phyloP scores from a whole-genome alignment of 2,888 invertebrate genomes.

The Harpalus rubripes region DNA sequence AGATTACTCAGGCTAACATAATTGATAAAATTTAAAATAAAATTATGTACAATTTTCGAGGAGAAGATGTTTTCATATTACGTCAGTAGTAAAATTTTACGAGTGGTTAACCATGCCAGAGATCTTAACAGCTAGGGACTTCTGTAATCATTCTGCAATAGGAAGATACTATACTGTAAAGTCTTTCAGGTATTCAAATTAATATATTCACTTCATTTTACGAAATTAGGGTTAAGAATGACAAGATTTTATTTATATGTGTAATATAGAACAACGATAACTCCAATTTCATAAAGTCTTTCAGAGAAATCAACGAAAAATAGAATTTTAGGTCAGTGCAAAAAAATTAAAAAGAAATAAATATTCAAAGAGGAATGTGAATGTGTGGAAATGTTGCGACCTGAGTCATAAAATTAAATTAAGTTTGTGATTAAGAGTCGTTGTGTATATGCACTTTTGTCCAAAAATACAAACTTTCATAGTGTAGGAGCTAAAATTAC shows the following conservation, averaged over 20 bases:
- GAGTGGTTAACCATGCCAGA: too few species aligned
- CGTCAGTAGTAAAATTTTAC: too few species aligned
- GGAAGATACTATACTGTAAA: too few species aligned
- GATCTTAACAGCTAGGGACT: too few species aligned
- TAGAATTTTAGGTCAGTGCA: slow-evolving; percentile 35
- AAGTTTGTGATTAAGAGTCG: slow-evolving; percentile 11
- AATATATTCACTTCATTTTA: not conserved
- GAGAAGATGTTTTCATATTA: too few species aligned
- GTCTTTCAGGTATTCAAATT: not conserved
- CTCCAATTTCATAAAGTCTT: slow-evolving; percentile 27
- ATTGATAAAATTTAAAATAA: too few species aligned
- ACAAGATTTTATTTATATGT: slow-evolving; percentile 29
- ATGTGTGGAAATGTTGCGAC: slow-evolving; percentile 12
- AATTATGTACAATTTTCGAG: too few species aligned
- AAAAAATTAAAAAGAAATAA: slow-evolving; percentile 17
- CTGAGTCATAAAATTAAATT: slow-evolving; percentile 22
- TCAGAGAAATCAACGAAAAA: slow-evolving; percentile 18
- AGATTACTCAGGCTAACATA: too few species aligned
- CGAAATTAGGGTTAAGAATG: slow-evolving; percentile 26
- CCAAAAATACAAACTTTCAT: slow-evolving; percentile 27
- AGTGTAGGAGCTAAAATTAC: slow-evolving; percentile 10
- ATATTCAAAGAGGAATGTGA: slow-evolving; percentile 22
- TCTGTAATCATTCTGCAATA: too few species aligned
- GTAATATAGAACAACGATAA: slow-evolving; percentile 33
- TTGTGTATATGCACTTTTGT: slow-evolving; percentile 14